Conservation (phyloP, 2,888 invertebrate species). For the Ctenicera cuprea region DNA sequence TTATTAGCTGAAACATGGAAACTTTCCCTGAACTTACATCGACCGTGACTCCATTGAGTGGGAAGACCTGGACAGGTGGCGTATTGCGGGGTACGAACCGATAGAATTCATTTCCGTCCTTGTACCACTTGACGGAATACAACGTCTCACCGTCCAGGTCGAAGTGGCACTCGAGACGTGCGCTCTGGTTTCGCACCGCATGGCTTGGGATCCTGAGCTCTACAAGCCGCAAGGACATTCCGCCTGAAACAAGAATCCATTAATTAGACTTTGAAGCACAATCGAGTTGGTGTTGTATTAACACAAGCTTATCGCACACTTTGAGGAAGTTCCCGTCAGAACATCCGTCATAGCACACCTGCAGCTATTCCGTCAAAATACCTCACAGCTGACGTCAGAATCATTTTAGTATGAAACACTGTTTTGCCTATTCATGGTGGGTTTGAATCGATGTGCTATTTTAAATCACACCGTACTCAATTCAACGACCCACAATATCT, state of each 20-base stretch:
- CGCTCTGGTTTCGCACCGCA: slow-evolving; percentile 86
- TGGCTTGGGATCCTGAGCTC: slow-evolving; percentile 89
- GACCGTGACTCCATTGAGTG: slow-evolving; percentile 87
- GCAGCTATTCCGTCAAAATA: neutral
- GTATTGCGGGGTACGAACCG: slow-evolving; percentile 88
- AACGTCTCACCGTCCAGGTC: slow-evolving; percentile 88
- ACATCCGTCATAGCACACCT: slow-evolving; percentile 14
- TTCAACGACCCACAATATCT: no score
- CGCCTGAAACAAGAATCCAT: slow-evolving; percentile 66
- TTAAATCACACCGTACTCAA: no score
- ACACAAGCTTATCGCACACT: slow-evolving; percentile 24
- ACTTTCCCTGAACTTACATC: slow-evolving; percentile 80
- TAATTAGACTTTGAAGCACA: slow-evolving; percentile 43
- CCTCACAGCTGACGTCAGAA: neutral
- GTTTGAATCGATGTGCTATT: no score
- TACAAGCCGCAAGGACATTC: slow-evolving; percentile 78
- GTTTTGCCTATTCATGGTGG: no score
- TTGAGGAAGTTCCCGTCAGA: slow-evolving; percentile 8
- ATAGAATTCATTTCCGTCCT: slow-evolving; percentile 93
- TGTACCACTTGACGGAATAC: slow-evolving; percentile 95
- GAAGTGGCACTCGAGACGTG: slow-evolving; percentile 87
- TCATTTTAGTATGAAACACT: neutral
- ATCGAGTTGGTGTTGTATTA: slow-evolving; percentile 27
- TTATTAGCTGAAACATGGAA: slow-evolving; percentile 28
- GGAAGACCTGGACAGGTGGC: slow-evolving; percentile 87